Percentiles rank a stretch among this genome's conserved stretches.
Conservation (phyloP, 2,888 invertebrate species). For the Xylota sylvarum region DNA sequence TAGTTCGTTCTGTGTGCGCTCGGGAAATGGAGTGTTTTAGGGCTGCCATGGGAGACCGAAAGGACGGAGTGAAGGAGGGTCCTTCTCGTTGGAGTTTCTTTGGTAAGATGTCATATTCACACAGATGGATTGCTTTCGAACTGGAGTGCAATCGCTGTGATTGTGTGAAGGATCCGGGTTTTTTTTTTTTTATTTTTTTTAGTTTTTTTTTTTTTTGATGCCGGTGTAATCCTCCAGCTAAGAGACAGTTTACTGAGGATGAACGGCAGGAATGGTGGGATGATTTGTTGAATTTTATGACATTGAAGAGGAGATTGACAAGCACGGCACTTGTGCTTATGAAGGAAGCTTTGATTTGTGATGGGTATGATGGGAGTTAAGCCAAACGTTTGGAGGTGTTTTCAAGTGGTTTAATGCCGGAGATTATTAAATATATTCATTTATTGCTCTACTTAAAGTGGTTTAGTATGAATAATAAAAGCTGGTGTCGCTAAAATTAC, state of each 20-base stretch:
- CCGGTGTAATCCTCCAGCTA: conserved; percentile 58
- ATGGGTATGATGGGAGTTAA: not conserved
- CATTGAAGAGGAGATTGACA: conserved; percentile 64
- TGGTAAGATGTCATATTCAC: conserved; percentile 73
- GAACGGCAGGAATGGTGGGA: conserved; percentile 48
- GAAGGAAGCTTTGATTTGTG: conserved; percentile 44
- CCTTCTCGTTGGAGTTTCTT: conserved; percentile 59
- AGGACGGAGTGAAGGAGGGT: not conserved
- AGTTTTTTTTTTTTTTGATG: not conserved
- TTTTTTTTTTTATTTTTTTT: conserved; percentile 6
- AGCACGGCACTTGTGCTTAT: conserved; percentile 1
- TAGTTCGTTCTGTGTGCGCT: conserved; percentile 32
- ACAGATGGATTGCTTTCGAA: conserved; percentile 72
- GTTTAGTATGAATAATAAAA: conserved; percentile 1
- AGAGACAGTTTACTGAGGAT: conserved; percentile 66
- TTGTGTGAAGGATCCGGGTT: conserved; percentile 43
- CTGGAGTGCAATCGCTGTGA: conserved; percentile 66
- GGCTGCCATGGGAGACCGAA: not conserved
- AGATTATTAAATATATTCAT: conserved; percentile 4
- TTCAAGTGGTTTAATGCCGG: conserved; percentile 8
- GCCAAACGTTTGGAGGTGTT: not conserved
- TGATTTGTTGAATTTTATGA: conserved; percentile 75
- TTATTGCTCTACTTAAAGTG: not conserved
- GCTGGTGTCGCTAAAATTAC: not conserved
- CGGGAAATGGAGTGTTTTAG: conserved; percentile 55